Base-by-base conservation (phyloP, 2,113 vertebrate species). In the Siphamia tubifer region DNA sequence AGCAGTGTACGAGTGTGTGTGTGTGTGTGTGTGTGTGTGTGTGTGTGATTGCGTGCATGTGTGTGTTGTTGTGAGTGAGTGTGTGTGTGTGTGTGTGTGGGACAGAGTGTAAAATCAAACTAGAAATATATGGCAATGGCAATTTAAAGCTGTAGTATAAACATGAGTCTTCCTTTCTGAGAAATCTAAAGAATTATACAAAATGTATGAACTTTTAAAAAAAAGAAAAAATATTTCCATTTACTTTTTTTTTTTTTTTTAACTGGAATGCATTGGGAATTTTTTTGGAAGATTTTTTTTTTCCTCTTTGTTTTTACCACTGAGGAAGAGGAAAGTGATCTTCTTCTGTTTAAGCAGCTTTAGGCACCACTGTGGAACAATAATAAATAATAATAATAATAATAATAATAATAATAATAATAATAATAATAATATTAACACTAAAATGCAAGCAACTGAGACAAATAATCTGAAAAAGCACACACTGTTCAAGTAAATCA, bases 131-230 rank as follows among this genome's bases (percentile, higher is more conserved):
- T 92, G 90, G 83, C 87, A 86, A 83, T 84, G 89, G 90, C 85
- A 89, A 87, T 89, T 91, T 93, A 90, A 90, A 93, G 91, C 91
- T 94, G 93, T 93, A 94, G 89, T 92, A 93, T 93, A 94, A 92
- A 93, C 83, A 88, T 79, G 88, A 93, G 94, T 98, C 93, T 95
- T 96, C 94, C 93, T 95, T 94, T 92, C 88, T 78, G 77, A 89
- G 90, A 93, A 81, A 91, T 92, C 93, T 92, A 91, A 94, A 92
- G 54, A 89, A 90, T 76, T 85, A 87, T 85, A 91, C 90, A 92
- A 77, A 60, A 79, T 75, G 58, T 84, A 74, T 74, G 77, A 74
- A 27, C 11, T 39, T 63, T 63, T 83, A 74, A 82, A n/a, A n/a
- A n/a, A 44, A n/a, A n/a, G n/a, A n/a, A n/a, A n/a, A n/a, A n/a